phyloP scores from a whole-genome alignment of 2,888 invertebrate species.

The Drosophila affinis region DNA sequence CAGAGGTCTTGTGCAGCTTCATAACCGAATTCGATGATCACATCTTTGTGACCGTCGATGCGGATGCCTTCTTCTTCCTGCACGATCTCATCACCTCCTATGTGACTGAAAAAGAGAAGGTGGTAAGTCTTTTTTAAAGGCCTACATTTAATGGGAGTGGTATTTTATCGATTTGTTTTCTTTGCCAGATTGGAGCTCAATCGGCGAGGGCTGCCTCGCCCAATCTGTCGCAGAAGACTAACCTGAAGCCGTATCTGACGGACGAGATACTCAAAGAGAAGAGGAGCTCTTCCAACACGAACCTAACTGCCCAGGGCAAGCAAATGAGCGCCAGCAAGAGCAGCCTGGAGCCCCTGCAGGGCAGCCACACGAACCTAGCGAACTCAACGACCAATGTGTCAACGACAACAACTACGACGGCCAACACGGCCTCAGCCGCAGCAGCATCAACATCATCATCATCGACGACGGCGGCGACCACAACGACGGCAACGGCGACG shows the following conservation, averaged over 20 bases:
- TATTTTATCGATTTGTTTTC: not conserved
- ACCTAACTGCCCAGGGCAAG: conserved; percentile 62
- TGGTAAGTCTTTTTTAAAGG: conserved; percentile 85
- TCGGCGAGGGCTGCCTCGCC: conserved; percentile 83
- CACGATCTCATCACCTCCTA: conserved; percentile 98
- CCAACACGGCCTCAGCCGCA: conserved; percentile 15
- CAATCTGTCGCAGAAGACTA: conserved; percentile 82
- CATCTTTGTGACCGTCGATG: conserved; percentile 98
- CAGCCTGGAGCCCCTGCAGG: conserved; percentile 71
- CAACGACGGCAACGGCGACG: conserved; percentile 23
- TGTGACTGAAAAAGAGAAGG: conserved; percentile 95
- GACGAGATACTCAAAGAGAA: conserved; percentile 81
- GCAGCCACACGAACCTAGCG: conserved; percentile 67
- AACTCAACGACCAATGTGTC: conserved; percentile 24
- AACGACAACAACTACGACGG: conserved; percentile 38
- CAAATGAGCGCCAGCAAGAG: conserved; percentile 72
- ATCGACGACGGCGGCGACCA: not conserved
- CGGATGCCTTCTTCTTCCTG: conserved; percentile 98
- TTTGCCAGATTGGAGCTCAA: conserved; percentile 80
- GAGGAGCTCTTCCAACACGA: conserved; percentile 58
- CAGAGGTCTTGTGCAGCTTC: conserved; percentile 97
- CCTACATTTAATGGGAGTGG: not conserved
- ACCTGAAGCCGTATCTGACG: conserved; percentile 76
- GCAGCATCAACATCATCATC: conserved; percentile 7
- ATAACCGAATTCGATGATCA: conserved; percentile 99